These are phyloP conservation scores for Arvicanthis niloticus DNA, from an alignment of 2,113 vertebrate genomes.

Conservation along the genomic window DNA sequence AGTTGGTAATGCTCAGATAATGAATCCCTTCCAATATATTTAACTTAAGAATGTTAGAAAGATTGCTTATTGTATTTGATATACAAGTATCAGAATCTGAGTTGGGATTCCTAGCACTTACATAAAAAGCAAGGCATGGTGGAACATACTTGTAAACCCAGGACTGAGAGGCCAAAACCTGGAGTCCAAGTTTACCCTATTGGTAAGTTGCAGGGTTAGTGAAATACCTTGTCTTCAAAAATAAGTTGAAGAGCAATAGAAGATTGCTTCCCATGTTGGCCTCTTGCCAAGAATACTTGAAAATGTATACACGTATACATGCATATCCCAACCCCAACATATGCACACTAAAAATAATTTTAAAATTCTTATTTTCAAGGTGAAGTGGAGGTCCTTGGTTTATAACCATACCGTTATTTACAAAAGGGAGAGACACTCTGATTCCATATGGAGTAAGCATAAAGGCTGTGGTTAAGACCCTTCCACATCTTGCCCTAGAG, in stretches of 20 bases:
- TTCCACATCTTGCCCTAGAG: neutral
- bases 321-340: neutral
- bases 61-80: neutral
- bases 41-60: neutral
- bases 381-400: neutral
- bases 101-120: neutral
- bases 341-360: neutral
- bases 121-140: neutral
- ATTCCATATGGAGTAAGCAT: neutral
- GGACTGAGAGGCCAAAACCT: neutral
- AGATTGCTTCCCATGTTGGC: neutral
- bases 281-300: neutral
- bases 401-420: neutral
- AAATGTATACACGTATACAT: neutral
- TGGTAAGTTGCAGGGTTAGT: neutral
- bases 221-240: neutral
- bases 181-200: neutral
- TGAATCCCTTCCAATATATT: neutral
- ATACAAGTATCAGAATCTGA: neutral
- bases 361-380: neutral
- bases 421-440: neutral
- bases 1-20: neutral
- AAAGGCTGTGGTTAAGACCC: neutral
- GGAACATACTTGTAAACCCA: neutral
- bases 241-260: neutral